phyloP scores from a whole-genome alignment of 1,140 invertebrate species.

The Charaxes varanes region DNA sequence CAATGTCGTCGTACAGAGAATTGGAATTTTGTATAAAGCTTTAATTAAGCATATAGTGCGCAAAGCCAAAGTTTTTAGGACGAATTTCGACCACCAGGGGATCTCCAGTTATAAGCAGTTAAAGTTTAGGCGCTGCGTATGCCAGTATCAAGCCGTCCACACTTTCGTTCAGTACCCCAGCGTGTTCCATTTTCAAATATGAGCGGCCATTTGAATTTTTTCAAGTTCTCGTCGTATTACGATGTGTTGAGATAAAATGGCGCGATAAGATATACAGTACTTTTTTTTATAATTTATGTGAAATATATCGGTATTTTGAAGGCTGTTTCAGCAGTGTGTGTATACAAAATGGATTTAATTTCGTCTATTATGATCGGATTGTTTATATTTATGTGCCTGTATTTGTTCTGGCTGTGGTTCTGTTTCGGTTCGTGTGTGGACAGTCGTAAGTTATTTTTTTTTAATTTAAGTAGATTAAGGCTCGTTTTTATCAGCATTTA shows the following conservation, averaged over 20 bases:
- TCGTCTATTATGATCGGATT: slow-evolving; percentile 30
- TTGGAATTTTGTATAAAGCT: too few relatives aligned
- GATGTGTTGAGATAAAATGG: slow-evolving; percentile 1
- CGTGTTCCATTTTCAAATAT: slow-evolving; percentile 2
- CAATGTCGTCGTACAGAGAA: too few relatives aligned
- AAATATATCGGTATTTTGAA: neutral
- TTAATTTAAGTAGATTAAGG: too few relatives aligned
- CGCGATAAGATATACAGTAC: slow-evolving; percentile 3
- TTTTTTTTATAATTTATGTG: neutral
- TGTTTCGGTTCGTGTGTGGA: slow-evolving; percentile 43
- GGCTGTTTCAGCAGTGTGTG: too few relatives aligned
- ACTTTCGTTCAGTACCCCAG: slow-evolving; percentile 1
- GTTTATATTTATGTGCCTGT: slow-evolving; percentile 49
- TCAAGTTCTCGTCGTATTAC: neutral
- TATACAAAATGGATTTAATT: slow-evolving; percentile 41
- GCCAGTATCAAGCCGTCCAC: too few relatives aligned
- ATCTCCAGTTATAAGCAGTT: too few relatives aligned
- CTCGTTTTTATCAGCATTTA: too few relatives aligned
- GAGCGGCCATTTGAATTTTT: neutral
- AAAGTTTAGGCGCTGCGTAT: too few relatives aligned
- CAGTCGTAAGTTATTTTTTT: slow-evolving; percentile 53
- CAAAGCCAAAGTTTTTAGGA: too few relatives aligned
- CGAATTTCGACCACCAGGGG: too few relatives aligned
- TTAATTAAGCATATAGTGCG: too few relatives aligned
- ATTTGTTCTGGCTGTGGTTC: slow-evolving; percentile 63